Conservation (phyloP, 2,888 invertebrate species). For the Ochlodes sylvanus region DNA sequence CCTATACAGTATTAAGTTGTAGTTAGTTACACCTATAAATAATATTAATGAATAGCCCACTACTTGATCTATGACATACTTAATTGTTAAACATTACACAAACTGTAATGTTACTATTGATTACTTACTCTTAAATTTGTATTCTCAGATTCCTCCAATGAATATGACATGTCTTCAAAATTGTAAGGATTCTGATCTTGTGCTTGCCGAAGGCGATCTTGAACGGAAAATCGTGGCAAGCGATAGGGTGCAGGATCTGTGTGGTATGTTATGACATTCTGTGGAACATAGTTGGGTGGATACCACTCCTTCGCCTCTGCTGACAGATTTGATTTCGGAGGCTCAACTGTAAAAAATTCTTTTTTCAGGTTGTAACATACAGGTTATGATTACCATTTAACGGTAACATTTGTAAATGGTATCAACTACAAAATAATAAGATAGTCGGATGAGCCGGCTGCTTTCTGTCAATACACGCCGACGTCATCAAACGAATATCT, state of each 20-base stretch:
- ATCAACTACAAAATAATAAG: slow-evolving; percentile 13
- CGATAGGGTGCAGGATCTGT: slow-evolving; percentile 66
- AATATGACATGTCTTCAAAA: slow-evolving; percentile 74
- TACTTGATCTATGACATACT: too few species aligned
- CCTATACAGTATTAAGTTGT: too few species aligned
- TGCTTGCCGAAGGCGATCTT: slow-evolving; percentile 77
- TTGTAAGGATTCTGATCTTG: slow-evolving; percentile 75
- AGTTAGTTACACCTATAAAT: too few species aligned
- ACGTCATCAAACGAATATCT: slow-evolving; percentile 81
- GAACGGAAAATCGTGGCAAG: slow-evolving; percentile 72
- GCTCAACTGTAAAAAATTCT: slow-evolving; percentile 58
- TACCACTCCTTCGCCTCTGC: slow-evolving; percentile 87
- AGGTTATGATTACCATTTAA: slow-evolving; percentile 1
- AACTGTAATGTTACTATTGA: background rate
- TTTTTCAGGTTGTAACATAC: background rate
- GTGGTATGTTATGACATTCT: slow-evolving; percentile 59
- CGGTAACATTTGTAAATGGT: background rate
- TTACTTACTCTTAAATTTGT: slow-evolving; percentile 68
- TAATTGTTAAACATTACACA: background rate
- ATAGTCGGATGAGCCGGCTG: slow-evolving; percentile 50
- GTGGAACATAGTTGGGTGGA: slow-evolving; percentile 80
- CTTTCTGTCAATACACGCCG: slow-evolving; percentile 65
- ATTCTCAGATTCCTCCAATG: slow-evolving; percentile 74
- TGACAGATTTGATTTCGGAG: slow-evolving; percentile 77
- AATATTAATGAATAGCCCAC: too few species aligned